Conservation (phyloP, 1,140 invertebrate species). For the Coptotermes formosanus region DNA sequence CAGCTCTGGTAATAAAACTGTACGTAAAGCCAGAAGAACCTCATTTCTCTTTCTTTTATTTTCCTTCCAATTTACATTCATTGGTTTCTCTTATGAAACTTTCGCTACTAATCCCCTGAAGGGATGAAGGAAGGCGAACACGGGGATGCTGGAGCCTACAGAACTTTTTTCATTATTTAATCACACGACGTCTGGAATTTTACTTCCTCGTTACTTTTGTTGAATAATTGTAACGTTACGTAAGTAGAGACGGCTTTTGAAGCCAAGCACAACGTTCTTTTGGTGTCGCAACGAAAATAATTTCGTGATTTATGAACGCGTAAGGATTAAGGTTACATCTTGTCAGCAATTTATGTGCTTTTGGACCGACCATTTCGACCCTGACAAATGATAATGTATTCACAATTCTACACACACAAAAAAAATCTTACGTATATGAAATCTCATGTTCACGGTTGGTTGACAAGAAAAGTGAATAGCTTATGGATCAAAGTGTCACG, state of each 20-base stretch:
- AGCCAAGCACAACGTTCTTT: not conserved
- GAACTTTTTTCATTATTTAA: conserved; percentile 12
- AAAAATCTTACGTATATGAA: no score
- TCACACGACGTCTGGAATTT: not conserved
- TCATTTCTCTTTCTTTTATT: no score
- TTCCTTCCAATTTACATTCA: conserved; percentile 14
- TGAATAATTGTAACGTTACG: not conserved
- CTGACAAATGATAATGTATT: no score
- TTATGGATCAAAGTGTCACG: not conserved
- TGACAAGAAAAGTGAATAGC: not conserved
- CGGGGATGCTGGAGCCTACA: not conserved
- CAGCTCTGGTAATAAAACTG: no score
- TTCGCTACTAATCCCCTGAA: not conserved
- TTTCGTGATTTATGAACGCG: not conserved
- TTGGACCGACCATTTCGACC: not conserved
- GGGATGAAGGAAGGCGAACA: not conserved
- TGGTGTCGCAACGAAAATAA: not conserved
- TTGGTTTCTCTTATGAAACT: not conserved
- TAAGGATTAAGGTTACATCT: not conserved
- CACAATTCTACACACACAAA: no score
- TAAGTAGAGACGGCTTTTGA: not conserved
- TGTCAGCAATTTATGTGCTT: not conserved
- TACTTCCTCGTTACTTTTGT: not conserved
- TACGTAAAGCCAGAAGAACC: no score
- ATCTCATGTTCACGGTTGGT: not conserved